These are phyloP conservation scores for Erebia palarica DNA, from an alignment of 2,888 invertebrate genomes.

Conservation along the genomic window DNA sequence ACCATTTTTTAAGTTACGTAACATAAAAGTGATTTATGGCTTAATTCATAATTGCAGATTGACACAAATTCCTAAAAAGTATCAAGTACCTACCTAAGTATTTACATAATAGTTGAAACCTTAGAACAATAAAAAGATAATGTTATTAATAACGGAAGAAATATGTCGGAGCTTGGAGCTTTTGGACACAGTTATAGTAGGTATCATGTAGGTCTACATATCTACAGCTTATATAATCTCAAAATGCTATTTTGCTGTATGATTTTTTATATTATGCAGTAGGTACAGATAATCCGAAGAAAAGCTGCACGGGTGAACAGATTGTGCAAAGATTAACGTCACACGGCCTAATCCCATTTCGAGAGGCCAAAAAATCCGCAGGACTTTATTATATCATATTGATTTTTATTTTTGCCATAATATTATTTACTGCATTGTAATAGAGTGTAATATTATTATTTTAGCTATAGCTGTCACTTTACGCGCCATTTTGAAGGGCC, in stretches of 20 bases:
- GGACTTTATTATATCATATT: slow-evolving; percentile 25
- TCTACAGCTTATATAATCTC: neutral
- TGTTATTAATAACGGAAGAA: no score
- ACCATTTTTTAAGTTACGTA: no score
- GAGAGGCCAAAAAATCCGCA: slow-evolving; percentile 36
- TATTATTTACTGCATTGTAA: slow-evolving; percentile 11
- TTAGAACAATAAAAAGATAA: no score
- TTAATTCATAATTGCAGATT: no score
- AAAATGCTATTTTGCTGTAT: neutral
- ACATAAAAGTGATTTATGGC: no score
- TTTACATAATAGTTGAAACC: no score
- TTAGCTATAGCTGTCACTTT: slow-evolving; percentile 54
- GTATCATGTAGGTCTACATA: neutral
- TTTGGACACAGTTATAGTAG: no score
- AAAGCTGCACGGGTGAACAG: slow-evolving; percentile 35
- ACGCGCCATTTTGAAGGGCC: slow-evolving; percentile 66
- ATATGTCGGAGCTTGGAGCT: no score
- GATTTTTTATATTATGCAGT: slow-evolving; percentile 25
- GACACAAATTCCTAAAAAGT: no score
- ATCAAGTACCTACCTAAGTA: no score
- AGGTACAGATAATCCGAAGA: slow-evolving; percentile 39
- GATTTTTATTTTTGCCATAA: slow-evolving; percentile 26
- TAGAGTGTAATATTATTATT: slow-evolving; percentile 17
- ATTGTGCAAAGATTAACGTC: slow-evolving; percentile 42
- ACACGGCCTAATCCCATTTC: slow-evolving; percentile 39